phyloP scores from a whole-genome alignment of 2,113 vertebrate species.

The Dryoscopus gambensis region DNA sequence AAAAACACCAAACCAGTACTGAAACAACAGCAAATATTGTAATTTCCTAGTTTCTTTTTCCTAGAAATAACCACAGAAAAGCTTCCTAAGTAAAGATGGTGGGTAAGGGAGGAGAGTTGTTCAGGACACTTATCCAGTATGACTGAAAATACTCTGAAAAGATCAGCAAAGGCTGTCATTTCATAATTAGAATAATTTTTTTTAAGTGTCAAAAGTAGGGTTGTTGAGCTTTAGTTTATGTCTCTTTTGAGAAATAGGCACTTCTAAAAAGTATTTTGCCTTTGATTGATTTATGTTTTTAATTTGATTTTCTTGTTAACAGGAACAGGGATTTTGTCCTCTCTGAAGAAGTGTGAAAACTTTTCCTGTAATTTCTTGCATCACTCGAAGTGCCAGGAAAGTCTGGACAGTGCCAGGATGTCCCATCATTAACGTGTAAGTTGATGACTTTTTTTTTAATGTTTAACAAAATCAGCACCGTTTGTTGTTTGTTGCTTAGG shows the following conservation, averaged over 20 bases:
- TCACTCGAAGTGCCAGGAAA: not conserved
- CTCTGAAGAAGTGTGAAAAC: not conserved
- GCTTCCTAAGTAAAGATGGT: not conserved
- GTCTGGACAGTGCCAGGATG: not conserved
- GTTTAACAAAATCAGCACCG: not conserved
- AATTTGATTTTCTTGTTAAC: not conserved
- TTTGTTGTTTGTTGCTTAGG: not conserved
- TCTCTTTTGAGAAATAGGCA: not conserved
- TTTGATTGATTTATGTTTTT: not conserved
- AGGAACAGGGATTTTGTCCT: not conserved
- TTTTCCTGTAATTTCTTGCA: not conserved
- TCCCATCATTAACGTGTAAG: not conserved
- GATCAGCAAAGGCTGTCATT: not conserved
- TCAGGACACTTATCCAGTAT: not conserved
- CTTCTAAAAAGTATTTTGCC: not conserved
- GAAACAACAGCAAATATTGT: constrained; percentile 21
- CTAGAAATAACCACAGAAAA: constrained; percentile 6
- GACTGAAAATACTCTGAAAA: not conserved
- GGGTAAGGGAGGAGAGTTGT: not conserved
- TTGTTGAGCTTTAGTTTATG: not conserved
- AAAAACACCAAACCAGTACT: not conserved
- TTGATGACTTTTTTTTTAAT: not conserved
- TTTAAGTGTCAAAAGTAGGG: rapidly evolving
- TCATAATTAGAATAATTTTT: not conserved
- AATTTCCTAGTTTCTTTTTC: constrained; percentile 17